A percentile compares a stretch with the other conserved stretches of the same genome.
Conservation (phyloP, 2,113 vertebrate genomes). For the Turnix velox region DNA sequence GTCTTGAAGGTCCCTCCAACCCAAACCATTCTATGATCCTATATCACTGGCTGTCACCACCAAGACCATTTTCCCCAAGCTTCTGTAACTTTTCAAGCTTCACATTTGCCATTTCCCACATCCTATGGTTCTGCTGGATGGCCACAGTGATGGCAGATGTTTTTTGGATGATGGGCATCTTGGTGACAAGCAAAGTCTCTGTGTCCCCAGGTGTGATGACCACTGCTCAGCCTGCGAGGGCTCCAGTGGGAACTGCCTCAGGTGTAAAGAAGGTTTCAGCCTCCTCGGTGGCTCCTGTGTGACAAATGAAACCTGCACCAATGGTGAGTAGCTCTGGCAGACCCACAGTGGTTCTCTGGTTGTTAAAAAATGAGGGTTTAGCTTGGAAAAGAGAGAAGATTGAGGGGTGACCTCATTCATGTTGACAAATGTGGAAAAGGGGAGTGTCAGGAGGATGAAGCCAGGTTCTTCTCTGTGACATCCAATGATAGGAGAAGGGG, state of each 20-base stretch:
- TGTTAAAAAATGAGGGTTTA: neutral
- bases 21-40: too few relatives aligned
- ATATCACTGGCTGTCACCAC: neutral
- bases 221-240: constrained; percentile 83
- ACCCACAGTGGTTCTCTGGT: neutral
- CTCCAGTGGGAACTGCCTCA: constrained; percentile 78
- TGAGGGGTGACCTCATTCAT: too few relatives aligned
- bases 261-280: constrained; percentile 82
- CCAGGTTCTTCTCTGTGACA: too few relatives aligned
- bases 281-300: constrained; percentile 80
- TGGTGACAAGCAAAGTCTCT: neutral
- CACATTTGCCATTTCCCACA: neutral
- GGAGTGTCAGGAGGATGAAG: too few relatives aligned
- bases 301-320: constrained; percentile 83
- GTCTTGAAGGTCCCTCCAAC: too few relatives aligned
- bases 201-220: constrained; percentile 80
- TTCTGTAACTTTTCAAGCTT: neutral
- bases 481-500: too few relatives aligned
- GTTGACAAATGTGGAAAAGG: too few relatives aligned
- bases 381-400: too few relatives aligned
- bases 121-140: neutral
- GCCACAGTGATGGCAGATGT: too few relatives aligned
- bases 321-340: constrained; percentile 72
- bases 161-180: too few relatives aligned
- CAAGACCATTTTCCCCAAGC: neutral